Conservation (phyloP, 2,797 vertebrate species). For the Epinephelus malabaricus region DNA sequence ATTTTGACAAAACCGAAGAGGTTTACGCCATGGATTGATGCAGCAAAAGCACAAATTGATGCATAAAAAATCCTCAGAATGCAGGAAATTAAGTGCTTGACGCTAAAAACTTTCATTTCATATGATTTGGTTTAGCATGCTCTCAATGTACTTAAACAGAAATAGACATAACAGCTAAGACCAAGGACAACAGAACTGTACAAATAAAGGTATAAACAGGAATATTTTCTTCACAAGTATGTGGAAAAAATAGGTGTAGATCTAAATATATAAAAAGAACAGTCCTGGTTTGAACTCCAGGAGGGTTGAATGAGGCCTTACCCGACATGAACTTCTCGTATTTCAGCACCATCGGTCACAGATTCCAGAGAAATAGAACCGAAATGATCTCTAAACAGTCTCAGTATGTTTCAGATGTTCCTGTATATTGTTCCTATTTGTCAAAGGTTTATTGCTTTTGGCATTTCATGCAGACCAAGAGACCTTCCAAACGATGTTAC, state of each 20-base stretch:
- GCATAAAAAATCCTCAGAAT: no score
- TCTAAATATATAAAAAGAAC: not conserved
- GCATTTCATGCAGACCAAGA: slow-evolving; percentile 23
- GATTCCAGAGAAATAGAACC: slow-evolving; percentile 47
- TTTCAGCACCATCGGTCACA: slow-evolving; percentile 49
- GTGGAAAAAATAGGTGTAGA: not conserved
- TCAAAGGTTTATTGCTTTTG: slow-evolving; percentile 36
- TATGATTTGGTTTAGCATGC: not conserved
- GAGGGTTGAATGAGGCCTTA: not conserved
- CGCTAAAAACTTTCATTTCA: no score
- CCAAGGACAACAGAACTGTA: not conserved
- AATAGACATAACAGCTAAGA: not conserved
- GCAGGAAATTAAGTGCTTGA: no score
- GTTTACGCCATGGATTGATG: no score
- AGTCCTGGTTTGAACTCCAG: slow-evolving; percentile 9
- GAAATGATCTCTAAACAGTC: slow-evolving; percentile 13
- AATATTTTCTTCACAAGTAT: not conserved
- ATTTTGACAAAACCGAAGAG: no score
- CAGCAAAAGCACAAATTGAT: no score
- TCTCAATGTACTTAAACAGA: not conserved
- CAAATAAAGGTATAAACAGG: not conserved
- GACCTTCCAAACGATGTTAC: slow-evolving; percentile 15
- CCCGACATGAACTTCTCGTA: slow-evolving; percentile 36
- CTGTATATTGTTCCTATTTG: slow-evolving; percentile 32
- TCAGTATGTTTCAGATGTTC: slow-evolving; percentile 26